phyloP scores from a whole-genome alignment of 2,888 invertebrate genomes.

The Pecten maximus region DNA sequence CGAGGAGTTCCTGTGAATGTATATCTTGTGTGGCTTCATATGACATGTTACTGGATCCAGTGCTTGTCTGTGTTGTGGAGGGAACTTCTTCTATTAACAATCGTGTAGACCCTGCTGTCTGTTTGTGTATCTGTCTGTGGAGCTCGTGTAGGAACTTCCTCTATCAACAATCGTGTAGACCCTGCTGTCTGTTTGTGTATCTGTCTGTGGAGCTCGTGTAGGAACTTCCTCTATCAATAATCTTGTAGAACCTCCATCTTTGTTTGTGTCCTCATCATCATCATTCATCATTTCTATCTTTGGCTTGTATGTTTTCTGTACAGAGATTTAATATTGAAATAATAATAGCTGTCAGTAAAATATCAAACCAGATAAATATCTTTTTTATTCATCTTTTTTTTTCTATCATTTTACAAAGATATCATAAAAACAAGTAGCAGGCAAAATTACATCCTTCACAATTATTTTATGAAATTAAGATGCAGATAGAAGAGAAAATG shows the following conservation, averaged over 20 bases:
- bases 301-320: slow-evolving; percentile 65
- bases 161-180: slow-evolving; percentile 1
- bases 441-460: too few species aligned
- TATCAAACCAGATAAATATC: not conserved
- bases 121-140: slow-evolving; percentile 41
- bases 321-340: slow-evolving; percentile 10
- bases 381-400: too few species aligned
- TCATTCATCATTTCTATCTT: slow-evolving; percentile 72
- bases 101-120: slow-evolving; percentile 35
- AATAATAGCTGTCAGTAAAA: not conserved
- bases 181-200: not conserved
- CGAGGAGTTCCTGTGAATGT: slow-evolving; percentile 50
- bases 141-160: not conserved
- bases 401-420: too few species aligned
- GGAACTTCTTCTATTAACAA: slow-evolving; percentile 40
- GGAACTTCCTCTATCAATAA: slow-evolving; percentile 4
- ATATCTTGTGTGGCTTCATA: slow-evolving; percentile 42
- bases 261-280: slow-evolving; percentile 56
- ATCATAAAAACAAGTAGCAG: too few species aligned
- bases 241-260: slow-evolving; percentile 41
- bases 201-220: slow-evolving; percentile 38
- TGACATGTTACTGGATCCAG: not conserved
- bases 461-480: too few species aligned
- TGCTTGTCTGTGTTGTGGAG: not conserved
- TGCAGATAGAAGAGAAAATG: too few species aligned